phyloP scores from a whole-genome alignment of 37 sponge, comb jelly and placozoan species.

The Ianthella basta region DNA sequence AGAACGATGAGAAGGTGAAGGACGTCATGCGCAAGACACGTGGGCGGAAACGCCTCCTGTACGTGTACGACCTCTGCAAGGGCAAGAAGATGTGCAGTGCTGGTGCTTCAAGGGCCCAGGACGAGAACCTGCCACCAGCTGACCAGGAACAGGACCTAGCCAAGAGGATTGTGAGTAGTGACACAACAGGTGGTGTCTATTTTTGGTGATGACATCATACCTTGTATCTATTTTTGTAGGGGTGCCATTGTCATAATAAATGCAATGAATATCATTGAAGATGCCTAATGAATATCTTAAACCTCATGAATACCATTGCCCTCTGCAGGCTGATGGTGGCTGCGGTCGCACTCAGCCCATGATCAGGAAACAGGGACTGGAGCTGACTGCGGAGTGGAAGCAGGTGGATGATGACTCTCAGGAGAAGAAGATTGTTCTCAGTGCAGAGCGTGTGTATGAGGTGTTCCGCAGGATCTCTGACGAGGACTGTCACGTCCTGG shows the following conservation, averaged over 20 bases:
- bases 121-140: constrained; percentile 12
- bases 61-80: constrained; percentile 91
- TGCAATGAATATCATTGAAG: constrained; percentile 15
- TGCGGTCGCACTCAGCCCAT: constrained; percentile 95
- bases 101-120: constrained; percentile 31
- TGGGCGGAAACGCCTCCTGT: constrained; percentile 67
- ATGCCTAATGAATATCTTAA: constrained; percentile 20
- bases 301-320: background rate
- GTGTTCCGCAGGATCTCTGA: constrained; percentile 96
- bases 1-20: constrained; percentile 91
- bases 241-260: background rate
- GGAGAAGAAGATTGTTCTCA: constrained; percentile 90
- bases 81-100: constrained; percentile 84
- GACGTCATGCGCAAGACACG: constrained; percentile 78
- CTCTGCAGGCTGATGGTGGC: constrained; percentile 71
- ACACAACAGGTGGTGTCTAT: too few relatives aligned
- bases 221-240: background rate
- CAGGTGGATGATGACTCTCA: constrained; percentile 92
- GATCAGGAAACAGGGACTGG: constrained; percentile 78
- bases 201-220: too few relatives aligned
- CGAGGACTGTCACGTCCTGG: constrained; percentile 88
- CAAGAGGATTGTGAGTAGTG: too few relatives aligned
- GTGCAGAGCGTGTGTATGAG: constrained; percentile 93
- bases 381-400: constrained; percentile 96
- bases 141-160: background rate